Evolutionary conservation across 2,797 vertebrate species (phyloP), one percentile per base, ranked within the genome.

Genomic region (Sylvia borin): DNA sequence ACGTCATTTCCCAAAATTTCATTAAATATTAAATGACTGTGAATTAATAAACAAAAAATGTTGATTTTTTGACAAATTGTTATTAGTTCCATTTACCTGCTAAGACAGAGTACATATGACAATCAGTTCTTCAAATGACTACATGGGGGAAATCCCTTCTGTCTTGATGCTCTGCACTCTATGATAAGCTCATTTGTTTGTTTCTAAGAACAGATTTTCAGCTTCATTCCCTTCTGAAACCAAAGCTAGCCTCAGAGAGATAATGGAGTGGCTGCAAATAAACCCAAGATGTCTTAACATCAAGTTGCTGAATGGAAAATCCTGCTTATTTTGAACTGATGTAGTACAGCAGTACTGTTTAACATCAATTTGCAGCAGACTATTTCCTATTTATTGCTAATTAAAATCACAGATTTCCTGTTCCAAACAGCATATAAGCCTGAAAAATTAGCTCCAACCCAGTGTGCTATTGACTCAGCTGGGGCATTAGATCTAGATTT

Each of bases 331-430:
- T 88, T 65, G 83, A 82, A 77, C 73, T 96, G 92, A 96, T 92
- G 94, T 78, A 94, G 74, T 89, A 68, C 57, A 96, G 90, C 71
- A 24, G 80, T 89, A 92, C 85, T 96, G 92, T 54, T 96, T 91
- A 96, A 95, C 85, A 96, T 96, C 94, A 96, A 93, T 95, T 92
- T 36, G 60, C 71, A 91, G 83, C 88, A 90, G 88, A 93, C 91
- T 93, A 85, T 74, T 96, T 95, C 93, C 94, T 95, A 93, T 91
- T 95, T 96, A 97, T 66, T 92, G 80, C 92, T 94, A 96, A 96
- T 97, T 95, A 95, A 93, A 97, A 90, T 77, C 16, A 87, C 40
- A 3, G 92, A 96, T 93, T 96, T 96, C 96, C 96, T 95, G 90
- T 73, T 95, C 64, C 83, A 85, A 94, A 51, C 47, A 82, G 65